Evolutionary conservation across 2,113 vertebrate genomes (phyloP).

Genomic region (Bubalus kerabau): DNA sequence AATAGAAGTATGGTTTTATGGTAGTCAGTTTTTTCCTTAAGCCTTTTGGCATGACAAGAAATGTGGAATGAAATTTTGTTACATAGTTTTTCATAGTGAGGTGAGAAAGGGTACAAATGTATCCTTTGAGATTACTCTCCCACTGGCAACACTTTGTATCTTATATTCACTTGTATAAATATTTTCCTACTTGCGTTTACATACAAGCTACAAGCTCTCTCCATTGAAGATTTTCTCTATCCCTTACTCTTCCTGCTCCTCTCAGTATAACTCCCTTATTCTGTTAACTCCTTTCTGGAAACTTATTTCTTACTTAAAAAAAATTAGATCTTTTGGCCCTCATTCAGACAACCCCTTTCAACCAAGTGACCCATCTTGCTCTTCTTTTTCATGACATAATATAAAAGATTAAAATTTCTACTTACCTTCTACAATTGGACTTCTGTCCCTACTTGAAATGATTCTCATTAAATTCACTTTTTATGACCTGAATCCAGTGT

Average conservation of each 20-base stretch:
- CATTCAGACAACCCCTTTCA: neutral
- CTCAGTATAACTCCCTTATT: neutral
- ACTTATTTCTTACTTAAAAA: neutral
- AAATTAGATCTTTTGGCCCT: neutral
- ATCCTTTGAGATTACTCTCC: slow-evolving; percentile 1
- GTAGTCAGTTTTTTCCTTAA: neutral
- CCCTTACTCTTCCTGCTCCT: neutral
- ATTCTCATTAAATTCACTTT: neutral
- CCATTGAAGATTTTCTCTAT: neutral
- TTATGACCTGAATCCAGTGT: neutral
- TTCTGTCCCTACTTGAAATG: neutral
- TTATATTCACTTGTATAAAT: neutral
- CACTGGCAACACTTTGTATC: neutral
- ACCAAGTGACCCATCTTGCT: neutral
- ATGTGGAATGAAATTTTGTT: neutral
- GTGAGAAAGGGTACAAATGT: slow-evolving; percentile 2
- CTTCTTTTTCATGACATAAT: neutral
- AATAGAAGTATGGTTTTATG: neutral
- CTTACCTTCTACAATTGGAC: neutral
- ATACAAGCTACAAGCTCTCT: neutral
- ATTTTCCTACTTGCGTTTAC: neutral
- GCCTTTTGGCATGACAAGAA: neutral
- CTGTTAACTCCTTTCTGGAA: neutral
- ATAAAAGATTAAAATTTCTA: neutral
- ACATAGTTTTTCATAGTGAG: neutral